A percentile compares a stretch with the other conserved stretches of the same genome.
Evolutionary conservation across 2,113 vertebrate species (phyloP).

Genomic region (Benitochromis conjunctus): DNA sequence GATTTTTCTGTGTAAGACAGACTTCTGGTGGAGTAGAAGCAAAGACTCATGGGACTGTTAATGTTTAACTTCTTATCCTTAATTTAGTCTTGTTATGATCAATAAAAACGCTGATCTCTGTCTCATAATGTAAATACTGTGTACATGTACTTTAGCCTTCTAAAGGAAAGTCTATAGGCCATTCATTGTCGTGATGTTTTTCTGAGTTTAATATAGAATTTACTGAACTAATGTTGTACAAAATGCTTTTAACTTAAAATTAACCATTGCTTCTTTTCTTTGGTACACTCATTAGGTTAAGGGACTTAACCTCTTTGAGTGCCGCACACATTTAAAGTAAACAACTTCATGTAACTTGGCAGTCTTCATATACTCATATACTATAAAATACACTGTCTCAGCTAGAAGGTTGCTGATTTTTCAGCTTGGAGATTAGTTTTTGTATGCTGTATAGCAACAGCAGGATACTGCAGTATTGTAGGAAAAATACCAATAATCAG

Average conservation of each 20-base stretch:
- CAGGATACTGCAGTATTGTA: background rate
- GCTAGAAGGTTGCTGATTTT: background rate
- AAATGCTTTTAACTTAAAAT: background rate
- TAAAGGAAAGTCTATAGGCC: background rate
- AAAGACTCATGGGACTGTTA: background rate
- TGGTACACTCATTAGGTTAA: background rate
- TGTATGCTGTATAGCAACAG: background rate
- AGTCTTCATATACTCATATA: background rate
- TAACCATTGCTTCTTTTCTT: background rate
- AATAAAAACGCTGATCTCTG: background rate
- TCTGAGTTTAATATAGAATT: background rate
- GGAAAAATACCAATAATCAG: background rate
- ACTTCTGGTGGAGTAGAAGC: accelerated
- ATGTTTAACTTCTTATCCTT: background rate
- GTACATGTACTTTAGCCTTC: background rate
- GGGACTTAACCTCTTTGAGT: background rate
- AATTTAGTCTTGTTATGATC: background rate
- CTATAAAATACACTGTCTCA: background rate
- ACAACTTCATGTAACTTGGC: background rate
- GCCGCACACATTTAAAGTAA: background rate
- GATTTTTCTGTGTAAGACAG: background rate
- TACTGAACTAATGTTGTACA: accelerated
- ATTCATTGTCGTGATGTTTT: background rate
- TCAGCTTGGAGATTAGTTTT: background rate
- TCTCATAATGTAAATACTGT: background rate